Base-by-base conservation (phyloP, 2,888 invertebrate genomes). In the Machimus atricapillus region DNA sequence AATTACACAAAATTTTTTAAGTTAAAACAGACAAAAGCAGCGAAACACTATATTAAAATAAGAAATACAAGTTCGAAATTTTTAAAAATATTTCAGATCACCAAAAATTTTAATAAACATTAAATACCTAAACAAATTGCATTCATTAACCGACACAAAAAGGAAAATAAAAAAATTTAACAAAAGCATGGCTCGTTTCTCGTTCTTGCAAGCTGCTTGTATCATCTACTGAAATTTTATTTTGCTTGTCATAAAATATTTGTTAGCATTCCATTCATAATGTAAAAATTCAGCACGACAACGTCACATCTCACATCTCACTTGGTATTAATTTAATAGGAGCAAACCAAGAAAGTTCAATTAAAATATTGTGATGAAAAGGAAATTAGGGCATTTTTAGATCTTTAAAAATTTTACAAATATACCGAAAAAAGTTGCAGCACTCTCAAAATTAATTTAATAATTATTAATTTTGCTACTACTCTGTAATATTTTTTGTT, bases 281-380 rank as follows among this genome's bases (percentile, higher is more conserved):
- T 66, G 66, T 66, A 66, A 66, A 66, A 23, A 66, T 23, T 66
- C 7, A 66, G 12, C 66, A 66, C 27, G 12, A 23, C 12, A 58
- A 58, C 27, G 19, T 23, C 66, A 27, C 27, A 27, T 14, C 14
- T 9, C 66, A 40, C 40, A 12, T 2, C 2, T 40, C 9, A 66
- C 27, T 23, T 66, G 9, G 66, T 66, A 66, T 27, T 9, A 14
- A 0, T 2, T 66, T 66, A 12, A 66, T 12, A 1, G 66, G 8
- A 12, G 66, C 7, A 56, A 82, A 85, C n/a, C 4, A 83, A 40
- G 73, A 23, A 23, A 66, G 40, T 81, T 86, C 86, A 86, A 86
- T 86, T 86, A 86, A 86, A 86, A 86, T 86, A 86, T 86, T 86
- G 86, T 86, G 23, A 58, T 27, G 6, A n/a, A 46, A 46, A 46